Percentiles rank a stretch among this genome's conserved stretches.
Conservation (phyloP, 1,140 invertebrate genomes). For the Eubasilissa regina region DNA sequence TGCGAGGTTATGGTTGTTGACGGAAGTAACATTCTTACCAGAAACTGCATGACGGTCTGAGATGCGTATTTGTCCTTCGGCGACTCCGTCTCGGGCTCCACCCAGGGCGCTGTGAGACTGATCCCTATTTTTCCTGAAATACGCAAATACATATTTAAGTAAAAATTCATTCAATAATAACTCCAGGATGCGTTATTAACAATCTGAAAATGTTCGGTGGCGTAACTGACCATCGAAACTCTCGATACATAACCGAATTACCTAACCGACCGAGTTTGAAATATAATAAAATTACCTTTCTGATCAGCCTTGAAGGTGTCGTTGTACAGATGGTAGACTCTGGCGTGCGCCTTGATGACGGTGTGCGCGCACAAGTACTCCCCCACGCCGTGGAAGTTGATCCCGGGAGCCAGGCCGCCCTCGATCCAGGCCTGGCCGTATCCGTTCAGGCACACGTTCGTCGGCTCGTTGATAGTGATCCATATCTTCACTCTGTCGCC, state of each 20-base stretch:
- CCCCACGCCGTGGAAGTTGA: constrained; percentile 65
- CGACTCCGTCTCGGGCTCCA: constrained; percentile 66
- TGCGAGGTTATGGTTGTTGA: too few relatives aligned
- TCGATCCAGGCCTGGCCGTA: constrained; percentile 68
- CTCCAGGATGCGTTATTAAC: too few relatives aligned
- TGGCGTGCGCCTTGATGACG: constrained; percentile 68
- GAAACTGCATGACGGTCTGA: constrained; percentile 65
- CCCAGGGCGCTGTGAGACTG: constrained; percentile 69
- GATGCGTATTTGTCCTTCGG: constrained; percentile 69
- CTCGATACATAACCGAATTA: too few relatives aligned
- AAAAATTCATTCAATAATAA: too few relatives aligned
- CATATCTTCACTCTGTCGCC: constrained; percentile 71
- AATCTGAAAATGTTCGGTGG: too few relatives aligned
- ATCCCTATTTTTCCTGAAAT: constrained; percentile 73
- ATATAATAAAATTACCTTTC: constrained; percentile 49
- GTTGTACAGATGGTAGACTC: constrained; percentile 62
- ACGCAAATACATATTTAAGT: constrained; percentile 20
- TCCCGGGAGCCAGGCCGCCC: constrained; percentile 63
- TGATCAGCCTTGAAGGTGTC: constrained; percentile 64
- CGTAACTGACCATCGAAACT: too few relatives aligned
- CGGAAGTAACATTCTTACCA: constrained; percentile 51
- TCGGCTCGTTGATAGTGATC: constrained; percentile 73
- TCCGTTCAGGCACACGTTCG: constrained; percentile 64
- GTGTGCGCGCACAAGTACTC: constrained; percentile 71
- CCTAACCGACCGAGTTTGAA: too few relatives aligned